Evolutionary conservation across 1,140 invertebrate genomes (phyloP).

Genomic region (Metopolophium dirhodum): DNA sequence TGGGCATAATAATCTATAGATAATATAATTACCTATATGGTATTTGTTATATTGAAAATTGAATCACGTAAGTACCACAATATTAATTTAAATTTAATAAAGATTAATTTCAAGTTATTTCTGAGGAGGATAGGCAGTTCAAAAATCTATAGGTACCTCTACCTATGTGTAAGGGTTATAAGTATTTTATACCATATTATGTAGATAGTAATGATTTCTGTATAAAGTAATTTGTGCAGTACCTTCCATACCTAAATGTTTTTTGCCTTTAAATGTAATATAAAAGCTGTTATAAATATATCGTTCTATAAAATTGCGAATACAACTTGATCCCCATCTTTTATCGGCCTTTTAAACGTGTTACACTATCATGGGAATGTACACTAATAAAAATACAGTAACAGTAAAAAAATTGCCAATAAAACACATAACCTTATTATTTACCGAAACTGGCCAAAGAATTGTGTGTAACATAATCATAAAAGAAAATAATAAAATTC

Average conservation of each 20-base stretch:
- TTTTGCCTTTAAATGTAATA: not conserved
- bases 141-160: not conserved
- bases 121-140: not conserved
- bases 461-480: conserved; percentile 22
- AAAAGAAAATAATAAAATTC: conserved; percentile 37
- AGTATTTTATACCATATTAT: too few relatives aligned
- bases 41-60: not conserved
- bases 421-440: conserved; percentile 13
- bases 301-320: not conserved
- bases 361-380: not conserved
- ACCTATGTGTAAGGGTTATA: too few relatives aligned
- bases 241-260: not conserved
- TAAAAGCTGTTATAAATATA: conserved; percentile 20
- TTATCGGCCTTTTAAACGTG: conserved; percentile 41
- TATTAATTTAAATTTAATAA: not conserved
- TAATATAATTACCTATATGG: not conserved
- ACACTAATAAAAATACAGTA: conserved; percentile 23
- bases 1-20: too few relatives aligned
- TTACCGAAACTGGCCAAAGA: not conserved
- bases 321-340: conserved; percentile 22
- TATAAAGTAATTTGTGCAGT: not conserved
- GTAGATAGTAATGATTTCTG: not conserved
- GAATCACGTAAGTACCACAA: not conserved
- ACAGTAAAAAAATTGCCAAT: conserved; percentile 30
- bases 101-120: conserved; percentile 7